Percentiles rank a stretch among this genome's conserved stretches.
Evolutionary conservation across 2,888 invertebrate species (phyloP).

Genomic region (Pocota personata): DNA sequence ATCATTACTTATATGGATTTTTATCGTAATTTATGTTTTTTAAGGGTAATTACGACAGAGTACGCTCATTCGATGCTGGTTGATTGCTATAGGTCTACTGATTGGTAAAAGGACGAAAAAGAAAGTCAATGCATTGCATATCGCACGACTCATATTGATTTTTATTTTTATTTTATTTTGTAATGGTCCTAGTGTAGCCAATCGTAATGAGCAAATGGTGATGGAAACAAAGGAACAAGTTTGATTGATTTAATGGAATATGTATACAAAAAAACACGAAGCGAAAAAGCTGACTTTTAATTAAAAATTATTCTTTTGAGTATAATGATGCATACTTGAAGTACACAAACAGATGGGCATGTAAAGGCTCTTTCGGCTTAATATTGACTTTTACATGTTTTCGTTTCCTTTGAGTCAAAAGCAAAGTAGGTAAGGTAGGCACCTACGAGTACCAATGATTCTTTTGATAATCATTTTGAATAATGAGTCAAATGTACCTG

Average conservation of each 20-base stretch:
- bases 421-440: no score
- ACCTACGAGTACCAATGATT: no score
- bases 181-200: not conserved
- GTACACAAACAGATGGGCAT: not conserved
- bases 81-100: constrained; percentile 25
- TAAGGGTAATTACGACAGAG: not conserved
- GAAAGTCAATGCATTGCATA: not conserved
- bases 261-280: not conserved
- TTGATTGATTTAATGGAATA: constrained; percentile 6
- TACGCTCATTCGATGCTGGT: not conserved
- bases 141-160: not conserved
- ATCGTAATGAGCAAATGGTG: not conserved
- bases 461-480: no score
- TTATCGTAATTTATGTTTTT: not conserved
- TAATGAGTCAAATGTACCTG: no score
- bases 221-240: not conserved
- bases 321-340: not conserved
- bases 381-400: not conserved
- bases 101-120: not conserved
- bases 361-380: not conserved
- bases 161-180: not conserved
- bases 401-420: not conserved
- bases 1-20: not conserved
- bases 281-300: not conserved
- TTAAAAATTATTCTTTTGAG: constrained; percentile 1